Base-by-base conservation (phyloP, 2,797 vertebrate species). In the Sebastes minor region DNA sequence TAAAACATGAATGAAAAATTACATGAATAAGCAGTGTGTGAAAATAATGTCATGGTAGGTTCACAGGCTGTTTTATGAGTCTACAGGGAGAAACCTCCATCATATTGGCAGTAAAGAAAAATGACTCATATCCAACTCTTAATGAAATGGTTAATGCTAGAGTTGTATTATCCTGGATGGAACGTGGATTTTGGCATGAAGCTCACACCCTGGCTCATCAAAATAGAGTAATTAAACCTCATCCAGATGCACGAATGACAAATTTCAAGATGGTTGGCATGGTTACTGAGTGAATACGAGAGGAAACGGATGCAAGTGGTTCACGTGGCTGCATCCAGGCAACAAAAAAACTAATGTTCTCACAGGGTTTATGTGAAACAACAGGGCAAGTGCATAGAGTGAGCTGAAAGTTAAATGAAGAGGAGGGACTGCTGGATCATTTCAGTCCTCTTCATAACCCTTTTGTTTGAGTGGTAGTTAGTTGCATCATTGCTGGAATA, bases 91-190 rank as follows among this genome's bases (percentile, higher is more conserved):
- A 61, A 30, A 33, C 10, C 16, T 63, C 8, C n/a, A 11, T 71
- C 33, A 33, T 22, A 8, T 3, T 68, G 60, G 55, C 27, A 63
- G 46, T 12, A 13, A 56, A 65, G 27, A 56, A 60, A 35, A 56
- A 16, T n/a, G n/a, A 32, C 8, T 13, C 9, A 1, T 23, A 14
- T 75, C 69, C 32, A 66, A 2, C 6, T 66, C 49, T 11, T 71
- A 65, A 70, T 76, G 22, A 78, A 83, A 80, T 72, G 73, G 76
- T 84, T 88, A 75, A 87, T 35, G 23, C 35, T 33, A 1, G 9
- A 32, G 62, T 78, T 38, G 20, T 18, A 61, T 33, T 79, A 73
- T 64, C 22, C 35, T 46, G n/a, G 2, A 35, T 63, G 22, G 23
- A 32, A 64, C 14, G 12, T 62, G 28, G 33, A 73, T 20, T 79